Conservation (phyloP, 2,113 vertebrate genomes). For the Mus spicilegus region DNA sequence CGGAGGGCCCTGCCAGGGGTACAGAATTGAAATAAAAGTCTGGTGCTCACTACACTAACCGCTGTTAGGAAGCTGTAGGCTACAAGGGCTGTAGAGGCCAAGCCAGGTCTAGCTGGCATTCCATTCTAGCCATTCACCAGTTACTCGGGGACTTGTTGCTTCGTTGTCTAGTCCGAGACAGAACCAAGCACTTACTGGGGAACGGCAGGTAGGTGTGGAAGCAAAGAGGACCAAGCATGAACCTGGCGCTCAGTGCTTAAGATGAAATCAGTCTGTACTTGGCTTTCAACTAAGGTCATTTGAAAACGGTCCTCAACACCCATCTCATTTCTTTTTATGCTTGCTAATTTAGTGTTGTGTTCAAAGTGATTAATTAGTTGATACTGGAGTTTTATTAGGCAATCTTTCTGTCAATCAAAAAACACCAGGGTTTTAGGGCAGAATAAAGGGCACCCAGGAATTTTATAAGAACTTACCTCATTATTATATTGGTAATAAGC, state of each 20-base stretch:
- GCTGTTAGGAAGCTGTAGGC: fast-evolving
- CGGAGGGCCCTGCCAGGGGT: not conserved
- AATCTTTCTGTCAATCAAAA: slow-evolving; percentile 88
- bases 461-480: slow-evolving; percentile 76
- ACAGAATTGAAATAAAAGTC: not conserved
- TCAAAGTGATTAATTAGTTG: slow-evolving; percentile 89
- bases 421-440: slow-evolving; percentile 76
- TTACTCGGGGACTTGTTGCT: not conserved
- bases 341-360: slow-evolving; percentile 86
- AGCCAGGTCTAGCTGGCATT: not conserved
- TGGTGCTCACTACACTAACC: not conserved
- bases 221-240: fast-evolving
- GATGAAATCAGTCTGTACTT: slow-evolving; percentile 76
- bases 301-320: slow-evolving; percentile 85
- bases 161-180: fast-evolving
- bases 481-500: slow-evolving; percentile 58
- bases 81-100: not conserved
- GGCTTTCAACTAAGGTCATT: slow-evolving; percentile 87
- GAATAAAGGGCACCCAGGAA: slow-evolving; percentile 70
- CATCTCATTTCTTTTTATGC: slow-evolving; percentile 88
- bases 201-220: fast-evolving
- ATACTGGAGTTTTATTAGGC: slow-evolving; percentile 88
- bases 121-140: not conserved
- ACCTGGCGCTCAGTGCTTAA: not conserved
- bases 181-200: fast-evolving